Conservation (phyloP, 2,113 vertebrate species). For the Brachypteracias leptosomus region DNA sequence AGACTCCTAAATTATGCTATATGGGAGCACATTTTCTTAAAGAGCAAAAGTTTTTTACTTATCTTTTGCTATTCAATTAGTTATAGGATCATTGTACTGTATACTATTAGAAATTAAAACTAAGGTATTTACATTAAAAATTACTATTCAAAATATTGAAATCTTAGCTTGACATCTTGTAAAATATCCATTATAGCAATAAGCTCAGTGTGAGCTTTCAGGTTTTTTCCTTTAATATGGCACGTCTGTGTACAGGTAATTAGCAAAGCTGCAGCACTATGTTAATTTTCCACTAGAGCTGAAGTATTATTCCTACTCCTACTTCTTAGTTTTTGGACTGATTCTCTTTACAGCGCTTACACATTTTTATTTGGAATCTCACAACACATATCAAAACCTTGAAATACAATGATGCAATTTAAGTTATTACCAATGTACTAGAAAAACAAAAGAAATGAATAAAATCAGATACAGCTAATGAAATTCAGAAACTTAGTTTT, state of each 20-base stretch:
- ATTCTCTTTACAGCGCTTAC: background rate
- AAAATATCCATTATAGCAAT: background rate
- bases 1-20: background rate
- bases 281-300: background rate
- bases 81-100: background rate
- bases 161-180: background rate
- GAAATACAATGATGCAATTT: background rate
- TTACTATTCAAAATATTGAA: background rate
- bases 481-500: conserved; percentile 43
- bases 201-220: background rate
- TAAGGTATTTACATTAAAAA: background rate
- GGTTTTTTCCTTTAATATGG: background rate
- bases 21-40: background rate
- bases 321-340: background rate
- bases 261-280: background rate
- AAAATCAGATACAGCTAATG: conserved; percentile 34
- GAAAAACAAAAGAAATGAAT: background rate
- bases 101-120: background rate
- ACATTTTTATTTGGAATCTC: background rate
- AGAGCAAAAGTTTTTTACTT: background rate
- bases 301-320: background rate
- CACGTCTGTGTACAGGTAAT: background rate
- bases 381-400: background rate
- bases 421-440: background rate
- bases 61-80: background rate